Conservation (phyloP, 2,797 vertebrate species). For the Thamnophis elegans region DNA sequence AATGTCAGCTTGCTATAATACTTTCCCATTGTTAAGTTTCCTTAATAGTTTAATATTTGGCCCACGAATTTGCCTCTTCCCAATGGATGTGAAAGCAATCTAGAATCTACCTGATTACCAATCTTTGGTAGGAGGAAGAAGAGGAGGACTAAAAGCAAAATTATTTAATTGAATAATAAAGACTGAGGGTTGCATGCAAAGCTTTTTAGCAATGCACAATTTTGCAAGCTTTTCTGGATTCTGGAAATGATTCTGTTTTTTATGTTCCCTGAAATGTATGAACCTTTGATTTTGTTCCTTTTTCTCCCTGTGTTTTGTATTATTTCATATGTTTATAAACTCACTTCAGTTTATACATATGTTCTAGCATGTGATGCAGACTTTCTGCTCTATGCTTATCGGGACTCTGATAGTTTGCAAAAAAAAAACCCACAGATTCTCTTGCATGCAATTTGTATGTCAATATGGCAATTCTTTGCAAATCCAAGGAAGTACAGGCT, state of each 20-base stretch:
- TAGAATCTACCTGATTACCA: not conserved
- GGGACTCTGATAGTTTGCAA: conserved; percentile 35
- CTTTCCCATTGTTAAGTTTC: not conserved
- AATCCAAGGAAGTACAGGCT: not conserved
- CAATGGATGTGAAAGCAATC: not conserved
- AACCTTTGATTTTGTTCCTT: not conserved
- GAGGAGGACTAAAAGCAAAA: not conserved
- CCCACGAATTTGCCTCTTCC: not conserved
- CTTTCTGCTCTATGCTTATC: conserved; percentile 8
- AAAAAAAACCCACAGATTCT: conserved; percentile 39
- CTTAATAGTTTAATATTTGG: not conserved
- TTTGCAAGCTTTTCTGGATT: not conserved
- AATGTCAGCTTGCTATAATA: not conserved
- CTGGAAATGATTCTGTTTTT: not conserved
- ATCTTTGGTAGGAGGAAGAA: not conserved
- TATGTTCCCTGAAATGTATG: not conserved
- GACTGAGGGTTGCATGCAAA: not conserved
- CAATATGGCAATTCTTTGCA: not conserved
- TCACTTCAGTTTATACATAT: conserved; percentile 32
- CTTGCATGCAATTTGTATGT: conserved; percentile 34
- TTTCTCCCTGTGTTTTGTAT: not conserved
- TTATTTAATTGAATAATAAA: not conserved
- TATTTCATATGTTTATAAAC: conserved; percentile 44
- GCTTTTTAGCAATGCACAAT: not conserved
- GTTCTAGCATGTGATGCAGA: conserved; percentile 32